Percentiles rank a stretch among this genome's conserved stretches.
phyloP scores from a whole-genome alignment of 1,140 invertebrate species.

The Nasonia vitripennis region DNA sequence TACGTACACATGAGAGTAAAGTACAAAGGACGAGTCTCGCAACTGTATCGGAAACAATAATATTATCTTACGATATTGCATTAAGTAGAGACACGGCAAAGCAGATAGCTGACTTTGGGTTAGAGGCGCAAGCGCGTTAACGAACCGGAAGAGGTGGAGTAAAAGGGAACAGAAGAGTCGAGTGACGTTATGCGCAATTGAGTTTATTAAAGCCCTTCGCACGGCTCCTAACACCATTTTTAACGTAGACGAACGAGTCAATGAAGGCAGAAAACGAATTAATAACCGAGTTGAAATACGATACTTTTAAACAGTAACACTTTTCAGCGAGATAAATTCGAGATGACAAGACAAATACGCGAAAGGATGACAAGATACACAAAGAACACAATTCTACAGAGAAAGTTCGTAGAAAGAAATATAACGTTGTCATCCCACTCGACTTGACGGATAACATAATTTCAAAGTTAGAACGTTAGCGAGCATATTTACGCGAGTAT shows the following conservation, averaged over 20 bases:
- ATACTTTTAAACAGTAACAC: too few relatives aligned
- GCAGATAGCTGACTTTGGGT: not conserved
- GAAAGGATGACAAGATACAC: not conserved
- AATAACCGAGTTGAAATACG: too few relatives aligned
- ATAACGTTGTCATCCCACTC: slow-evolving; percentile 16
- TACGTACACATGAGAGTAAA: not conserved
- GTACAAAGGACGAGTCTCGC: not conserved
- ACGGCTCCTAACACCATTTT: not conserved
- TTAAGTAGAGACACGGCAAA: not conserved
- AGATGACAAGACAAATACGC: too few relatives aligned
- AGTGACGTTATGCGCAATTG: slow-evolving; percentile 43
- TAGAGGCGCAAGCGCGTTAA: not conserved
- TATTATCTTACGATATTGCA: slow-evolving; percentile 29
- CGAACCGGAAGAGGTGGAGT: slow-evolving; percentile 2
- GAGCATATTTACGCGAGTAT: slow-evolving; percentile 30
- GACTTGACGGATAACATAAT: slow-evolving; percentile 10
- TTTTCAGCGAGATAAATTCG: too few relatives aligned
- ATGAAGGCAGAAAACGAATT: too few relatives aligned
- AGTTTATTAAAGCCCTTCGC: slow-evolving; percentile 45
- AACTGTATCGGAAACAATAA: slow-evolving; percentile 27
- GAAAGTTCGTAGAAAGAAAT: not conserved
- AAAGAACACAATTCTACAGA: not conserved
- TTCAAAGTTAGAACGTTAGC: slow-evolving; percentile 21
- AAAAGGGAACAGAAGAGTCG: slow-evolving; percentile 30
- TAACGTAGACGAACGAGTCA: too few relatives aligned